phyloP scores from a whole-genome alignment of 2,888 invertebrate genomes.

The Cerastis rubricosa region DNA sequence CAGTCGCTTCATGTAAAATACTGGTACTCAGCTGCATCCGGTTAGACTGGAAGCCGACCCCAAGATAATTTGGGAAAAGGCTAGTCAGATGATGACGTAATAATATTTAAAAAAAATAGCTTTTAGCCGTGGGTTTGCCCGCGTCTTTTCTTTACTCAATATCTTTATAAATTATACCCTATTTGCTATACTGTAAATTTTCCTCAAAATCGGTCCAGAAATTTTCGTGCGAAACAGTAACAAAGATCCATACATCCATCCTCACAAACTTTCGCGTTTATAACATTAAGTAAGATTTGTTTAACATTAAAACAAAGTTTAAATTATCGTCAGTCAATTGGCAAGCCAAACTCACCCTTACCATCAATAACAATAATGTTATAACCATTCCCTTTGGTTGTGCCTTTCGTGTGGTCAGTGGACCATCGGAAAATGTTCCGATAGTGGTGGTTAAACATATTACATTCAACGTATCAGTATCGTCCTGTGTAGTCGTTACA shows the following conservation, averaged over 20 bases:
- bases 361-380: too few relatives aligned
- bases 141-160: too few relatives aligned
- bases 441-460: not conserved
- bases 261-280: not conserved
- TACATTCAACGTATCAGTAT: not conserved
- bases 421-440: not conserved
- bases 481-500: not conserved
- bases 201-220: not conserved
- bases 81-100: too few relatives aligned
- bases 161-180: too few relatives aligned
- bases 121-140: too few relatives aligned
- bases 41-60: too few relatives aligned
- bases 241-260: not conserved
- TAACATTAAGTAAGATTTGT: not conserved
- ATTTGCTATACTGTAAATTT: too few relatives aligned
- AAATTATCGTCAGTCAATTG: not conserved
- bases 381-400: too few relatives aligned
- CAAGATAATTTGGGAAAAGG: too few relatives aligned
- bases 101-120: too few relatives aligned
- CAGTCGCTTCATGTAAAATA: too few relatives aligned
- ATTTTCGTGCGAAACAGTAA: not conserved
- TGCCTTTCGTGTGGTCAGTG: not conserved
- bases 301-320: not conserved
- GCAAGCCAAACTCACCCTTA: not conserved
- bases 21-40: too few relatives aligned